Evolutionary conservation across 2,888 invertebrate species (phyloP), one percentile per base, ranked within the genome.

Genomic region (Clusia tigrina): DNA sequence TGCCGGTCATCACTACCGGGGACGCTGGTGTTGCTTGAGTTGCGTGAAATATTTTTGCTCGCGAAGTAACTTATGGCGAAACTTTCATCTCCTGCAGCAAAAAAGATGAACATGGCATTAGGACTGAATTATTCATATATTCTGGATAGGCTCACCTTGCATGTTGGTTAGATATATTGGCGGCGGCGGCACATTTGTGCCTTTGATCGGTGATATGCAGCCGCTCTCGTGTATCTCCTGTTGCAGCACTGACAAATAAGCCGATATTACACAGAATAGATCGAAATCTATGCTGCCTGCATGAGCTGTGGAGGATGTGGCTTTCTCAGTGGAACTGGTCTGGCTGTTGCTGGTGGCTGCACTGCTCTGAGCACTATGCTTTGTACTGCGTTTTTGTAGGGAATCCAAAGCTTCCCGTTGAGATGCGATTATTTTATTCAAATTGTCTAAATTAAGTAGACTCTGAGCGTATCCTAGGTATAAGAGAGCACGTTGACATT

Each of bases 171-270:
- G 77, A 69, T 82, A 84, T 15, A 84, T 83, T 10, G 84, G 84
- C 23, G 84, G 84, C 18, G 84, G 84, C 42, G 84, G 83, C 58
- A 84, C 78, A 77, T 84, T 84, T 18, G 83, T 84, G 17, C 84
- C 84, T 66, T 84, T 84, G 3, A 84, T 84, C 23, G 84, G 84
- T 24, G 84, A 84, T 65, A 84, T 81, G 68, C 84, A 84, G n/a
- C 83, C 83, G 66, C 81, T 84, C 67, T 83, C 83, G 57, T 83
- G 81, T 58, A 83, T 84, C 68, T 84, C 84, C 66, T 84, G 83
- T 65, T 84, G 84, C 53, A 84, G 67, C 63, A 84, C 82, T 22
- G 84, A 83, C 60, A 84, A 69, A 67, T 83, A 84, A 17, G 84
- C 83, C 46, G 84, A 80, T 64, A 84, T 76, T 26, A 84, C 79